phyloP scores from a whole-genome alignment of 1,140 invertebrate genomes.

The Philopotamus ludificatus region DNA sequence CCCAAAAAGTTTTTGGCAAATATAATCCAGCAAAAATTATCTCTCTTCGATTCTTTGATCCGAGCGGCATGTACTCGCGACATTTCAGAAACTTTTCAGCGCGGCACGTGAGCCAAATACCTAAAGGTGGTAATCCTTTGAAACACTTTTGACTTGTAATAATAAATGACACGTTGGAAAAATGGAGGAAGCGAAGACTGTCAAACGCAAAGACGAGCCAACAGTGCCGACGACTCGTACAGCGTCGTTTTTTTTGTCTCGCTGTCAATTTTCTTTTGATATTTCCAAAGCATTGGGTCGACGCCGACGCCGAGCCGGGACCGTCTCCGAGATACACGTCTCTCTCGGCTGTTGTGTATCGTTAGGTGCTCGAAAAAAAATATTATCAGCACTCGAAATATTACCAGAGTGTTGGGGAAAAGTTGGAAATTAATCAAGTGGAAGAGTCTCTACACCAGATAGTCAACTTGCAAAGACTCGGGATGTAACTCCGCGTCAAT shows the following conservation, averaged over 20 bases:
- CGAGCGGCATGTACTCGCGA: too few species aligned
- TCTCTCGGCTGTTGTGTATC: conserved; percentile 7
- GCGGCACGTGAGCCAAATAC: conserved; percentile 1
- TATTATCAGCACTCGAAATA: not conserved
- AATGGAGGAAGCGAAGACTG: conserved; percentile 11
- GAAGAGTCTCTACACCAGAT: too few species aligned
- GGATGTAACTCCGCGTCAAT: too few species aligned
- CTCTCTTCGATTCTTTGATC: too few species aligned
- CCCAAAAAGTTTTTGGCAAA: too few species aligned
- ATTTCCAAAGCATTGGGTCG: conserved; percentile 21
- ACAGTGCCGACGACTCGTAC: not conserved
- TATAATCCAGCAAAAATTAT: too few species aligned
- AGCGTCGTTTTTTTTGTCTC: conserved; percentile 5
- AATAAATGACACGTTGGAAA: conserved; percentile 19
- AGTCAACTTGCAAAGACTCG: too few species aligned
- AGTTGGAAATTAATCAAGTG: not conserved
- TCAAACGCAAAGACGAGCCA: conserved; percentile 21
- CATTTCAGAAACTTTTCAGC: not conserved
- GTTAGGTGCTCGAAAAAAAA: conserved; percentile 8
- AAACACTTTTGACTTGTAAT: conserved; percentile 16
- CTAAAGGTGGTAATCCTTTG: conserved; percentile 10
- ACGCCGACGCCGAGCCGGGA: not conserved
- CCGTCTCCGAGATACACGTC: not conserved
- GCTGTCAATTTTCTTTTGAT: conserved; percentile 24
- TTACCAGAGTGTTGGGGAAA: not conserved